Evolutionary conservation across 2,888 invertebrate species (phyloP), one percentile per base, ranked within the genome.

Genomic region (Rosalia funebris): DNA sequence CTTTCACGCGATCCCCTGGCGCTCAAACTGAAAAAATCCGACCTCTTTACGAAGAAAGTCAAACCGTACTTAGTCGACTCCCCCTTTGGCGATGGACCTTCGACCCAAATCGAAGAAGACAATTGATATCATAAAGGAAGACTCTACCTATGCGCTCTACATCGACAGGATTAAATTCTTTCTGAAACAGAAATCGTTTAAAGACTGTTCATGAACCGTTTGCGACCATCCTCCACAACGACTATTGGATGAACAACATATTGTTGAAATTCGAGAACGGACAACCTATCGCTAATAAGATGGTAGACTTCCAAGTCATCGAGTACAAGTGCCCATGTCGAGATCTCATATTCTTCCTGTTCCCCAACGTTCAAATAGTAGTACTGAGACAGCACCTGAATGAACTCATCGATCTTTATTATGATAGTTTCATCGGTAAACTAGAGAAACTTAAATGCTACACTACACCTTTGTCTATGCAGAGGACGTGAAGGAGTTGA

Each of bases 201-300:
- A 20, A 52, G 2, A 48, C 42, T 47, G 34, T 37, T 1, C 32
- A 48, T 25, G 66, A 65, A 46, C 65, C 65, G 9, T 87, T 84
- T 77, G 82, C 81, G 0, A 83, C 85, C 0, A 79, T 86, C n/a
- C 78, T 81, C 0, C 87, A 87, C 60, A 77, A 79, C 2, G 87
- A 87, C 71, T 79, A 84, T 45, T 87, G 87, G 87, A 82, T 84
- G n/a, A 87, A 87, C 69, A 87, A 87, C 65, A 77, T 85, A 1
- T 82, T 87, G 81, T 75, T 86, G 14, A 82, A 82, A 67, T 80
- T 25, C 25, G 25, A 25, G 25, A 25, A 25, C 7, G 25, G 25
- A 25, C 3, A 7, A 7, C 25, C 25, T 67, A 55, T 70, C 4
- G 37, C 55, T 15, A 75, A 73, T 1, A 81, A 82, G 58, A 77